Conservation (phyloP, 64 coral and sea anemone species). For the Porites lutea region DNA sequence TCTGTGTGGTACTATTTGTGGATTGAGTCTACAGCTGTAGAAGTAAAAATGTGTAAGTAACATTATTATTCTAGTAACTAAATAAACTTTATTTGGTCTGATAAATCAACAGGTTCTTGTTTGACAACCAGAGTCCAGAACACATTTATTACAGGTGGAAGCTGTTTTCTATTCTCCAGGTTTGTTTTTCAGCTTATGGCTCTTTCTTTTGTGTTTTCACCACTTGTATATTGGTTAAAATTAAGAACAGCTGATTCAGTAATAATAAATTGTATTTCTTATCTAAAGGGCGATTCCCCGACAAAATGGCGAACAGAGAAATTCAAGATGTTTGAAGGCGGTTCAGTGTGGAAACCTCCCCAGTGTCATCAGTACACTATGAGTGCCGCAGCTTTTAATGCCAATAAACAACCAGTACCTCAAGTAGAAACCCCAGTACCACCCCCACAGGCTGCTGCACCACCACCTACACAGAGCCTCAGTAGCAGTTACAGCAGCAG, state of each 20-base stretch:
- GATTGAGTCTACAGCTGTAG: no score
- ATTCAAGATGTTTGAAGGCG: constrained; percentile 89
- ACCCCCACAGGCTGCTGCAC: not conserved
- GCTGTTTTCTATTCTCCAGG: constrained; percentile 98
- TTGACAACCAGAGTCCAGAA: constrained; percentile 97
- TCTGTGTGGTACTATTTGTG: no score
- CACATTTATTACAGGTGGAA: constrained; percentile 99
- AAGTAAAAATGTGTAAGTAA: no score
- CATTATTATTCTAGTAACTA: no score
- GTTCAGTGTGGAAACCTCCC: constrained; percentile 93
- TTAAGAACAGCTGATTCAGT: not conserved
- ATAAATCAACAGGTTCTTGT: constrained; percentile 80
- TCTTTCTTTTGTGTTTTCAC: no score
- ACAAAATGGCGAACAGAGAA: constrained; percentile 97
- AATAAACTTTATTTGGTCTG: not conserved
- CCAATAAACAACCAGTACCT: constrained; percentile 22
- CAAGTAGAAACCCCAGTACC: constrained; percentile 21
- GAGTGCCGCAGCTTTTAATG: constrained; percentile 55
- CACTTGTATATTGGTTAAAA: no score
- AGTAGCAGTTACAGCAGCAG: constrained; percentile 17
- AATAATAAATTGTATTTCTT: not conserved
- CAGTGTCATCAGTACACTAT: constrained; percentile 83
- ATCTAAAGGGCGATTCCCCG: constrained; percentile 80
- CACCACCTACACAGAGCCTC: constrained; percentile 1
- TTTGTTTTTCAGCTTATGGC: not conserved